Percentiles rank a stretch among this genome's conserved stretches.
phyloP scores from a whole-genome alignment of 2,888 invertebrate genomes.

The Platycheirus rosarum region DNA sequence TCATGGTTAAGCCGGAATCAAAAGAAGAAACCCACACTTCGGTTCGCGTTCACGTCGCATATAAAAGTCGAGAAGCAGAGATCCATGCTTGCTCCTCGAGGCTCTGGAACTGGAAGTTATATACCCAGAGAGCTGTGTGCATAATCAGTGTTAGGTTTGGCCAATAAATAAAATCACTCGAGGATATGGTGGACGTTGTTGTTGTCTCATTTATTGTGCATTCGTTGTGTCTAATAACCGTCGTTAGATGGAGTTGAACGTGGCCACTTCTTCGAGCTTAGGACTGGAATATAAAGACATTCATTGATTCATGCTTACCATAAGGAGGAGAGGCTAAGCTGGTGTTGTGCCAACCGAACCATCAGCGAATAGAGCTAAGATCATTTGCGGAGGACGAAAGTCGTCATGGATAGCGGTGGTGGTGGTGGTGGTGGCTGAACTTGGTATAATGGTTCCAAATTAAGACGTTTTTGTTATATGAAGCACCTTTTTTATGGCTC shows the following conservation, averaged over 20 bases:
- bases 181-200: slow-evolving; percentile 58
- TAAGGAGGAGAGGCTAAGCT: slow-evolving; percentile 16
- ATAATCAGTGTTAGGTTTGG: slow-evolving; percentile 71
- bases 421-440: slow-evolving; percentile 16
- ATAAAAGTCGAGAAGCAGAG: slow-evolving; percentile 57
- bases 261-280: slow-evolving; percentile 18
- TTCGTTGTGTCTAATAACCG: slow-evolving; percentile 57
- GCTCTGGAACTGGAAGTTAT: slow-evolving; percentile 37
- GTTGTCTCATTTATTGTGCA: slow-evolving; percentile 55
- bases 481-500: neutral
- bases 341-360: slow-evolving; percentile 11
- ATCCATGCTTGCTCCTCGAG: slow-evolving; percentile 52
- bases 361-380: neutral
- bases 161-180: slow-evolving; percentile 71
- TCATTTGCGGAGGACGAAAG: slow-evolving; percentile 42
- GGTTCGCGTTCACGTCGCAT: slow-evolving; percentile 44
- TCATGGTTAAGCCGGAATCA: slow-evolving; percentile 9
- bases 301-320: slow-evolving; percentile 52
- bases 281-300: slow-evolving; percentile 61
- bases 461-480: slow-evolving; percentile 68
- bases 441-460: slow-evolving; percentile 41
- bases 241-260: slow-evolving; percentile 53
- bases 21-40: slow-evolving; percentile 54
- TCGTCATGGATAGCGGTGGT: neutral
- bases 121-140: slow-evolving; percentile 10